Evolutionary conservation across 2,113 vertebrate species (phyloP).

Genomic region (Ptychochromis oligacanthus): DNA sequence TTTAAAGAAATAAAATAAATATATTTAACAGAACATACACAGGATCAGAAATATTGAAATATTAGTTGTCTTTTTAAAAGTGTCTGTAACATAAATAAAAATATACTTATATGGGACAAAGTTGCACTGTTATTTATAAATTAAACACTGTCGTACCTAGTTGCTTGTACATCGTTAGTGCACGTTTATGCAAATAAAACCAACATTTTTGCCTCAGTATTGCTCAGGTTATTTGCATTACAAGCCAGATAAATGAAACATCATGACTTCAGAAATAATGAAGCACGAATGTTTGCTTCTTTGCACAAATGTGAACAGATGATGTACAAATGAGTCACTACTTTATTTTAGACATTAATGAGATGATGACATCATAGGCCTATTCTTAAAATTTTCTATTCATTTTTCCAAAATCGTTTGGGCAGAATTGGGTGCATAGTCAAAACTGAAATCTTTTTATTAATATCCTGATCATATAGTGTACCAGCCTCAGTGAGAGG

Average conservation of each 20-base stretch:
- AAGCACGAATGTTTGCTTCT: not conserved
- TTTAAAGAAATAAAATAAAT: not conserved
- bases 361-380: not conserved
- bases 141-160: not conserved
- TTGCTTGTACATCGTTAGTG: not conserved
- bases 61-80: no score
- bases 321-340: not conserved
- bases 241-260: not conserved
- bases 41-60: not conserved
- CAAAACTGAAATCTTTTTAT: not conserved
- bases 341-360: not conserved
- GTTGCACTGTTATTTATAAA: not conserved
- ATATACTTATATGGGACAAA: not conserved
- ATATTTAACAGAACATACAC: not conserved
- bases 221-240: not conserved
- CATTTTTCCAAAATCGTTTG: not conserved
- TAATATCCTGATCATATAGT: not conserved
- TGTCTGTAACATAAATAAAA: not conserved
- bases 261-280: not conserved
- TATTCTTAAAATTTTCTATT: not conserved
- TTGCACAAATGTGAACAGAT: not conserved
- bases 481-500: not conserved
- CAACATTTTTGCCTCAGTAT: not conserved
- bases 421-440: not conserved
- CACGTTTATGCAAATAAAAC: not conserved